phyloP scores from a whole-genome alignment of 2,113 vertebrate genomes.

The Labeo rohita region DNA sequence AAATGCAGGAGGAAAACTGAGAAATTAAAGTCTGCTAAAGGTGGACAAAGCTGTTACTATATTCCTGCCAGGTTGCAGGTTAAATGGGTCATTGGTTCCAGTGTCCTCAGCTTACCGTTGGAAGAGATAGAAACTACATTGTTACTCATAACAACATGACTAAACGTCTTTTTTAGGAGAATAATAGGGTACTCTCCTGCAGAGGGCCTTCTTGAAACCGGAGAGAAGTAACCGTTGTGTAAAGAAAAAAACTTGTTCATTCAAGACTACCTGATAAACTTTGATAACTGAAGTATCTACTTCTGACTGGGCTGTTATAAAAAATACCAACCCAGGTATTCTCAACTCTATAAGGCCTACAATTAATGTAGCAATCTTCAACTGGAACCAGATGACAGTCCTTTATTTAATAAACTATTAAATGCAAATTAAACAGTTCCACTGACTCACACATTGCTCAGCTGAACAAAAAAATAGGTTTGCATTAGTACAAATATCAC shows the following conservation, averaged over 20 bases:
- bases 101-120: neutral
- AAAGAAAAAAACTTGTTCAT: neutral
- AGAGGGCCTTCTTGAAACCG: conserved; percentile 11
- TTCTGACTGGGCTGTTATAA: neutral
- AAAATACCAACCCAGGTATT: neutral
- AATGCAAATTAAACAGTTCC: neutral
- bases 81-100: conserved; percentile 2
- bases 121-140: conserved; percentile 42
- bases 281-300: neutral
- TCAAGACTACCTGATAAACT: conserved; percentile 1
- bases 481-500: neutral
- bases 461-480: neutral
- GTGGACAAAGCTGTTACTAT: conserved; percentile 21
- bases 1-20: neutral
- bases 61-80: neutral
- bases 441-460: neutral
- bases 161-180: conserved; percentile 12
- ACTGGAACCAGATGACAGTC: neutral
- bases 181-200: conserved; percentile 1
- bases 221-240: conserved; percentile 10
- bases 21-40: neutral
- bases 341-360: neutral
- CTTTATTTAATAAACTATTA: neutral
- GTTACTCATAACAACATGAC: conserved; percentile 4
- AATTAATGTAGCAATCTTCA: neutral